Evolutionary conservation across 2,888 invertebrate species (phyloP), one percentile per base, ranked within the genome.

Genomic region (Sturmia bella): DNA sequence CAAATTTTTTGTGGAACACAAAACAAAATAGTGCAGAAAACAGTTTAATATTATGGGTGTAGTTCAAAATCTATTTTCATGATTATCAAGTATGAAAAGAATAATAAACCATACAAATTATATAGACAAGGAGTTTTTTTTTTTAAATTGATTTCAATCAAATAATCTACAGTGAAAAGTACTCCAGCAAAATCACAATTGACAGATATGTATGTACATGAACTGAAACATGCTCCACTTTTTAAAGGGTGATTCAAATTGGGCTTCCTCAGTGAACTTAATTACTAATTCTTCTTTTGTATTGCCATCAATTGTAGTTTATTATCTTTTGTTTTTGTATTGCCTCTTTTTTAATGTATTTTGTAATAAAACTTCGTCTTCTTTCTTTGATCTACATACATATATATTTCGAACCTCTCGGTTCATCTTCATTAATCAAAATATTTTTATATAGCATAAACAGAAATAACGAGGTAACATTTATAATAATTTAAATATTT

Each of bases 1-100:
- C 24, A 19, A 1, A 3, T 7, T 32, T 32, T 7, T 32, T 32
- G 24, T 66, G 52, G 54, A 43, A 43, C 52, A 52, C 41, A 4
- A 48, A 37, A 32, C 5, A 59, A 61, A 68, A 39, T 52, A 59
- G 32, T 43, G 27, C 39, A 72, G 45, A 74, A 70, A 82, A 66
- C 70, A 70, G 32, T 82, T 82, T 82, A 78, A 82, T 78, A 78
- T 82, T 78, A 82, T 82, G 82, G 82, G 82, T 82, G 78, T 82
- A 82, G 78, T 82, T 82, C 78, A 75, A 74, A 78, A 75, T 70
- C 57, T 70, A 63, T 61, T 59, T 54, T 61, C 21, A 32, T 43
- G 12, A 59, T 24, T 70, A 70, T 39, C 1, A 52, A 13, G 43
- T 57, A 24, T 41, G 27, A 61, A 24, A 24, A 39, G 9, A 27